A percentile compares a stretch with the other conserved stretches of the same genome.
Conservation (phyloP, 92 coral and sea anemone genomes). For the Umimayanthus chanpuru region DNA sequence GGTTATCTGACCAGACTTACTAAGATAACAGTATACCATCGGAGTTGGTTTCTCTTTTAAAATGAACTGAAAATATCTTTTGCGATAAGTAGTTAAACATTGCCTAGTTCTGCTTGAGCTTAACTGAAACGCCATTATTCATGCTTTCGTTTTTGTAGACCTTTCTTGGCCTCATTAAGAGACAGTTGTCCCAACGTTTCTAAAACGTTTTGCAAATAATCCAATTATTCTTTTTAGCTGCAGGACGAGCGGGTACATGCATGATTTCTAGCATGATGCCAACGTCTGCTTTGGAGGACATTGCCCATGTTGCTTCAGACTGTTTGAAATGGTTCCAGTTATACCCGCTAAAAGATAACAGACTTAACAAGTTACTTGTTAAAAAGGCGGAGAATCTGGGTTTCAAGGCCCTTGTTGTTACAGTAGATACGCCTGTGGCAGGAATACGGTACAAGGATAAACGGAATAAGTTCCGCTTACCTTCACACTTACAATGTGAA, state of each 20-base stretch:
- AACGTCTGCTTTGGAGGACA: conserved; percentile 47
- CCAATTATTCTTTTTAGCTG: conserved; percentile 42
- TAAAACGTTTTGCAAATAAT: background rate
- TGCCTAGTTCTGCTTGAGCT: too few relatives aligned
- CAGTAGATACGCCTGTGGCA: conserved; percentile 59
- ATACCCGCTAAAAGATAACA: conserved; percentile 32
- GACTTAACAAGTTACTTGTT: conserved; percentile 32
- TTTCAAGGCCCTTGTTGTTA: conserved; percentile 70
- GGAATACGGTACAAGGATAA: conserved; percentile 43
- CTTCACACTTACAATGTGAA: conserved; percentile 17
- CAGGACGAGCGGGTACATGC: conserved; percentile 51
- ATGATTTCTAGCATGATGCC: conserved; percentile 50
- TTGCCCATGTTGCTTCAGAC: conserved; percentile 46
- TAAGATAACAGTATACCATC: too few relatives aligned
- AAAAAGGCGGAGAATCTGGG: conserved; percentile 56
- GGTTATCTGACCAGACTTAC: too few relatives aligned
- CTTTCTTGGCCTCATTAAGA: too few relatives aligned
- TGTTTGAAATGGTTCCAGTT: conserved; percentile 68
- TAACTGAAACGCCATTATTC: too few relatives aligned
- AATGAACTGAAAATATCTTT: too few relatives aligned
- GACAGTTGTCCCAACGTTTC: background rate
- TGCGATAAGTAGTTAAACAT: too few relatives aligned
- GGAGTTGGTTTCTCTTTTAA: too few relatives aligned
- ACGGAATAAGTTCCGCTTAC: background rate
- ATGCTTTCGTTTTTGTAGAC: too few relatives aligned